Evolutionary conservation across 2,113 vertebrate genomes (phyloP).

Genomic region (Buteo buteo): DNA sequence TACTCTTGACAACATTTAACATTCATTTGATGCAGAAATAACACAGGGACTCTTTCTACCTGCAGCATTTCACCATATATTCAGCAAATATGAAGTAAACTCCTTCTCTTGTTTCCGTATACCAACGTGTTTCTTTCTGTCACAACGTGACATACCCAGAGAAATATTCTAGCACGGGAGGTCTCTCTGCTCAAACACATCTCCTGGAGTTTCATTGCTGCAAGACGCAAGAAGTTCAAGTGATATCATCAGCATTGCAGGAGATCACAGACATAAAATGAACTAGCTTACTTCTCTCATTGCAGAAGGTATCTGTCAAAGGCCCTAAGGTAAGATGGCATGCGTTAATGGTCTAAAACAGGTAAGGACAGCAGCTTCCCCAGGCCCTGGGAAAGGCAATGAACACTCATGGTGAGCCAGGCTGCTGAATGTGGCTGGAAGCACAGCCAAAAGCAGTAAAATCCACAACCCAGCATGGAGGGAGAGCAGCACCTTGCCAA

Average conservation of each 20-base stretch:
- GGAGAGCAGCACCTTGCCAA: not conserved
- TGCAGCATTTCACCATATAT: not conserved
- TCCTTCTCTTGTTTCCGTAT: not conserved
- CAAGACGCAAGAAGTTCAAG: not conserved
- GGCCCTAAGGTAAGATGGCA: not conserved
- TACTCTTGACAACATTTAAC: not conserved
- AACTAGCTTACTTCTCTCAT: not conserved
- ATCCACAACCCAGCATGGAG: not conserved
- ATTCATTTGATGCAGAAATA: not conserved
- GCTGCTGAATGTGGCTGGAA: not conserved
- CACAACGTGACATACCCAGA: not conserved
- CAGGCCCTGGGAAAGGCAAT: not conserved
- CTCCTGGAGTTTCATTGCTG: not conserved
- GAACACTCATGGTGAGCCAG: not conserved
- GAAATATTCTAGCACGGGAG: not conserved
- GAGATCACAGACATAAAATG: not conserved
- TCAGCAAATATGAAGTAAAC: not conserved
- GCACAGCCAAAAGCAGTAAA: not conserved
- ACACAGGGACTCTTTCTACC: not conserved
- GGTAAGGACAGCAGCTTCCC: not conserved
- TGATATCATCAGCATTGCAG: accelerated
- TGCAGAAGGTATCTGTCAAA: not conserved
- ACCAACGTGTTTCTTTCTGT: not conserved
- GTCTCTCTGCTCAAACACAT: not conserved
- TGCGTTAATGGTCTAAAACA: not conserved